A percentile compares a stretch with the other conserved stretches of the same genome.
phyloP scores from a whole-genome alignment of 1,140 invertebrate species.

The Helicoverpa zea region DNA sequence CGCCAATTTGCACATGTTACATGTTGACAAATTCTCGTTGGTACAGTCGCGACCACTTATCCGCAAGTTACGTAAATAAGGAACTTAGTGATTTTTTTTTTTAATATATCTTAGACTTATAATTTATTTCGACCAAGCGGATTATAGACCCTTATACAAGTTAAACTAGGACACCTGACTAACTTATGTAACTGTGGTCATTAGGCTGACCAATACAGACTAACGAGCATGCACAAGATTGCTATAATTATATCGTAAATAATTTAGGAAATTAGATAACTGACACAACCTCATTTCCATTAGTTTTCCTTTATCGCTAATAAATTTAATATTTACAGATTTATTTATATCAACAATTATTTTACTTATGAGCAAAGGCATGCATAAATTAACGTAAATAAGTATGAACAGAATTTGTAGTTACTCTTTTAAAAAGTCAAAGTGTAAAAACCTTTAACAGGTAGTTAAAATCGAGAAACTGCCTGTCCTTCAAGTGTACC shows the following conservation, averaged over 20 bases:
- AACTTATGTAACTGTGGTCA: conserved; percentile 31
- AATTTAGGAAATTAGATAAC: conserved; percentile 36
- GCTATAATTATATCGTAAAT: conserved; percentile 20
- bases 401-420: not conserved
- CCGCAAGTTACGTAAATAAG: conserved; percentile 26
- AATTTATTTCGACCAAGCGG: not conserved
- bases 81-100: not conserved
- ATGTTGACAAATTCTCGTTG: not conserved
- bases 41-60: not conserved
- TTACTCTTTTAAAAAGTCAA: conserved; percentile 12
- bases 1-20: conserved; percentile 1
- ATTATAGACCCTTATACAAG: conserved; percentile 36
- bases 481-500: conserved; percentile 37
- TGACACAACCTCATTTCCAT: not conserved
- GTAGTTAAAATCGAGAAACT: conserved; percentile 42
- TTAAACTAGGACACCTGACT: conserved; percentile 42
- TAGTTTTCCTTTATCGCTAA: conserved; percentile 4
- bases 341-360: not conserved
- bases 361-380: not conserved
- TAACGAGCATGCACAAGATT: conserved; percentile 21
- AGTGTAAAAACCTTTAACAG: conserved; percentile 12
- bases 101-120: not conserved
- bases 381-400: conserved; percentile 11
- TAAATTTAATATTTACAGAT: not conserved
- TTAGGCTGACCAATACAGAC: not conserved